These are phyloP conservation scores for Isichthys henryi DNA, from an alignment of 2,113 vertebrate genomes.

Conservation along the genomic window DNA sequence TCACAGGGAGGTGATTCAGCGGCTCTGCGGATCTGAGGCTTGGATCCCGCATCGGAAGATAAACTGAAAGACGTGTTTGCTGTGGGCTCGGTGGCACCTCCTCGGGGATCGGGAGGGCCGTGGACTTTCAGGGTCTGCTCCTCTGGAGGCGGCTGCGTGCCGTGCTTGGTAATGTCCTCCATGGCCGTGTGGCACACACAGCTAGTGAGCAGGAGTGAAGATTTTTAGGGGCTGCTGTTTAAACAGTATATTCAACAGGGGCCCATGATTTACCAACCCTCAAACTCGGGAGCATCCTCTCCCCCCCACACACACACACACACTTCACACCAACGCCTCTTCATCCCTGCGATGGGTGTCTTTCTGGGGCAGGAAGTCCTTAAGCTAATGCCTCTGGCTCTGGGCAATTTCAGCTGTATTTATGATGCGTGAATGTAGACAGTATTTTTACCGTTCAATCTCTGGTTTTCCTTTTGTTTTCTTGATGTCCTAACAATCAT, in stretches of 20 bases:
- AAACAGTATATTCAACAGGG: neutral
- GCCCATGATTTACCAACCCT: neutral
- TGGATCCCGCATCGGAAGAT: neutral
- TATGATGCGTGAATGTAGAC: neutral
- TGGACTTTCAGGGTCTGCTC: neutral
- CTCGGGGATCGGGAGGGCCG: neutral
- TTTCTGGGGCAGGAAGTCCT: neutral
- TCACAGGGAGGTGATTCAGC: neutral
- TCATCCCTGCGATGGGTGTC: neutral
- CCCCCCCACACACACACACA: neutral
- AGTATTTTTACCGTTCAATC: neutral
- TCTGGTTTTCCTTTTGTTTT: neutral
- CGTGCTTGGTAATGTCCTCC: neutral
- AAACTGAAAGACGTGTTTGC: neutral
- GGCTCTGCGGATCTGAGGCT: neutral
- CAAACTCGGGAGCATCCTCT: neutral
- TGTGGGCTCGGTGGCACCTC: neutral
- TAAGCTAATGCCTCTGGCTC: neutral
- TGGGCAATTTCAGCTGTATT: neutral
- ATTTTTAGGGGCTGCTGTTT: neutral
- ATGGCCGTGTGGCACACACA: neutral
- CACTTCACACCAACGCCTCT: neutral
- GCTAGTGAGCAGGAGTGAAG: neutral
- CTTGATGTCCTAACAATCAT: neutral
- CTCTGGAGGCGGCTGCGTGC: neutral